Evolutionary conservation across 1,140 invertebrate species (phyloP).

Genomic region (Aphelenchoides besseyi): DNA sequence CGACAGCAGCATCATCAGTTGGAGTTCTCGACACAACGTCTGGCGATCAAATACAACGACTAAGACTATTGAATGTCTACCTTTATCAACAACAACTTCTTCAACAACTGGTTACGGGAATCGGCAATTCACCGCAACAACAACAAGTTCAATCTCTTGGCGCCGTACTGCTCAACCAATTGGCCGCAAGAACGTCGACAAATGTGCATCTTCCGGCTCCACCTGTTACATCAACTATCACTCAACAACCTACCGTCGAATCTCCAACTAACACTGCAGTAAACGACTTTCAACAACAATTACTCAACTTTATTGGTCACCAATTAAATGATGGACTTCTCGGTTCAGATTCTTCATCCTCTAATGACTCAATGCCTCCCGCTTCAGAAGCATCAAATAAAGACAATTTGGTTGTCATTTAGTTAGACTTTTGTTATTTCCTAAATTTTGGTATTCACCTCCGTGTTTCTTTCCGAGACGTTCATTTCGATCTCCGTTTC

Average conservation of each 20-base stretch:
- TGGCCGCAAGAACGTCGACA: neutral
- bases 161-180: slow-evolving; percentile 5
- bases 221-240: neutral
- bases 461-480: slow-evolving; percentile 2
- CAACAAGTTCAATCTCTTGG: neutral
- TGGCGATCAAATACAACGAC: slow-evolving; percentile 26
- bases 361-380: neutral
- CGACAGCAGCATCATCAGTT: slow-evolving; percentile 13
- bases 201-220: neutral
- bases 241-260: neutral
- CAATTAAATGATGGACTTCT: slow-evolving; percentile 3
- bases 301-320: slow-evolving; percentile 7
- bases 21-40: neutral
- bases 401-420: slow-evolving; percentile 20
- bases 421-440: neutral
- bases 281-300: slow-evolving; percentile 1
- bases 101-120: neutral
- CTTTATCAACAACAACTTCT: slow-evolving; percentile 25
- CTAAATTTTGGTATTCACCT: neutral
- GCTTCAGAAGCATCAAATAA: neutral
- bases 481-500: neutral
- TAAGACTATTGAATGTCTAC: slow-evolving; percentile 34
- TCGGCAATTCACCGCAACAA: neutral
- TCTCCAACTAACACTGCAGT: neutral
- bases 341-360: neutral